Evolutionary conservation across 2,797 vertebrate species (phyloP).

Genomic region (Muscicapa striata): DNA sequence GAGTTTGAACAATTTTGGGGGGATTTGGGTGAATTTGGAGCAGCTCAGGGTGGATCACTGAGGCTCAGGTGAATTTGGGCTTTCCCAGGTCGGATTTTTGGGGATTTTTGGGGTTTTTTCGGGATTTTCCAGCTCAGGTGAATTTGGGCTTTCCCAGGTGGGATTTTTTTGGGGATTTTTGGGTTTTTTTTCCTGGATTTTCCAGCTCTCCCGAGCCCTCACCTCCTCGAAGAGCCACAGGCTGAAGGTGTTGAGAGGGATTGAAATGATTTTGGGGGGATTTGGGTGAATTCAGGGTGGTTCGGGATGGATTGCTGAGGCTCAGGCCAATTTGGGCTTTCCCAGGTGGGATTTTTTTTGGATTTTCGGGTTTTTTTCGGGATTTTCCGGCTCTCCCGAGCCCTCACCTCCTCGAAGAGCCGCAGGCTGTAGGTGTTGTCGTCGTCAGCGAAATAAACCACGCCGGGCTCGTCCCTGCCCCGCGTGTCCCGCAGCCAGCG

Average conservation of each 20-base stretch:
- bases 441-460: conserved; percentile 93
- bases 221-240: conserved; percentile 92
- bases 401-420: conserved; percentile 89
- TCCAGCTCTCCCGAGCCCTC: not conserved
- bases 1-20: too few species aligned
- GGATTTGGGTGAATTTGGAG: too few species aligned
- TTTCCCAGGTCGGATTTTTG: not conserved
- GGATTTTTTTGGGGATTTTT: too few species aligned
- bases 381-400: too few species aligned
- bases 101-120: too few species aligned
- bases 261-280: not conserved
- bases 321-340: too few species aligned
- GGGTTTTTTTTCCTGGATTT: not conserved
- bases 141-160: not conserved
- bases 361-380: not conserved
- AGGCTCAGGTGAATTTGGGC: too few species aligned
- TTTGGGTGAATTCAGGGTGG: too few species aligned
- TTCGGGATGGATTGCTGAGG: accelerated
- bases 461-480: conserved; percentile 73
- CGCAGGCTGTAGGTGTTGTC: conserved; percentile 94
- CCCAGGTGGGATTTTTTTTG: not conserved
- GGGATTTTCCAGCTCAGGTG: too few species aligned
- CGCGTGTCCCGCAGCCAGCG: conserved; percentile 74
- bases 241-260: conserved; percentile 86
- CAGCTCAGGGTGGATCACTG: too few species aligned